Conservation (phyloP, 2,113 vertebrate species). For the Trinectes maculatus region DNA sequence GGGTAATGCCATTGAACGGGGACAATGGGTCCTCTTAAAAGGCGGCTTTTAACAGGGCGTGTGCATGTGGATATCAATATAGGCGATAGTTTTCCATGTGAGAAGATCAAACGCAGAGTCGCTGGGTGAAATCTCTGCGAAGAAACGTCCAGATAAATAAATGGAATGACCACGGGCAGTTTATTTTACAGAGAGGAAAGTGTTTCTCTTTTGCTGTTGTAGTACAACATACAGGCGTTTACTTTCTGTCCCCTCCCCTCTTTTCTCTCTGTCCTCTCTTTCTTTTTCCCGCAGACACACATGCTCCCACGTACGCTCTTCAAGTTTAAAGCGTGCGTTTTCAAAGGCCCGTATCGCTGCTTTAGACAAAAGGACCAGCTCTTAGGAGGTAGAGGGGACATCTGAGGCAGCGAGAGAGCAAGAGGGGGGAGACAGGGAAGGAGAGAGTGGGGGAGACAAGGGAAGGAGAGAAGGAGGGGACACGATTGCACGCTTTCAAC, state of each 20-base stretch:
- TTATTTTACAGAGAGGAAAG: slow-evolving; percentile 59
- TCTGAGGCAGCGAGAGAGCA: slow-evolving; percentile 68
- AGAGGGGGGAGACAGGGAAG: slow-evolving; percentile 53
- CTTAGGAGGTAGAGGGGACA: slow-evolving; percentile 74
- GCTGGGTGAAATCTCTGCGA: slow-evolving; percentile 47
- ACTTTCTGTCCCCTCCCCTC: slow-evolving; percentile 12
- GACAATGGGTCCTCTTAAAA: slow-evolving; percentile 78
- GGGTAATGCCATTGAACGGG: slow-evolving; percentile 78
- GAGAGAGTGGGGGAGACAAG: slow-evolving; percentile 65
- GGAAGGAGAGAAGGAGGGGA: slow-evolving; percentile 64
- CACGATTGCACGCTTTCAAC: slow-evolving; percentile 90
- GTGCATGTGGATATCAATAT: slow-evolving; percentile 74
- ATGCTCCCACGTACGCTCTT: slow-evolving; percentile 66
- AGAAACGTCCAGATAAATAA: slow-evolving; percentile 66
- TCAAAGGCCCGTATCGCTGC: slow-evolving; percentile 73
- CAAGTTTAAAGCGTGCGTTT: slow-evolving; percentile 76
- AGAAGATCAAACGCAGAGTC: slow-evolving; percentile 74
- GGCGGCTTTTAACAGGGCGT: slow-evolving; percentile 76
- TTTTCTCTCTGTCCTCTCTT: slow-evolving; percentile 22
- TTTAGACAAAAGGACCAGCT: slow-evolving; percentile 73
- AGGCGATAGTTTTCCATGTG: slow-evolving; percentile 72
- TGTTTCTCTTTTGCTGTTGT: slow-evolving; percentile 66
- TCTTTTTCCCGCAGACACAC: slow-evolving; percentile 70
- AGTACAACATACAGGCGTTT: slow-evolving; percentile 62
- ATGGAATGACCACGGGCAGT: slow-evolving; percentile 66